Base-by-base conservation (phyloP, 2,888 invertebrate genomes). In the Galerucella nymphaeae region DNA sequence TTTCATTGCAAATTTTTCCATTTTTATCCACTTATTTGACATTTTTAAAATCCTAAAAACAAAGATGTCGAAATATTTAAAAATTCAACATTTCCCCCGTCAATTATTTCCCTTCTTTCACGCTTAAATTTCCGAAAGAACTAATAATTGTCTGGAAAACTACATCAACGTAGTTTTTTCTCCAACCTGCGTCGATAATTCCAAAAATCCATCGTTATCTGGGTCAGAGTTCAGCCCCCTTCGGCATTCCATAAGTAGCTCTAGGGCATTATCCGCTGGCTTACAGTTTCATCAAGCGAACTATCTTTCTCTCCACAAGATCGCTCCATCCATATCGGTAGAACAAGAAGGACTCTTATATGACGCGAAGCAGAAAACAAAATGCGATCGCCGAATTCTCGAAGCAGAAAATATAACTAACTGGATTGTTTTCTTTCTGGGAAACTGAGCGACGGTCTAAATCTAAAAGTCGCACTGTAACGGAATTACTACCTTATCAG, bases 381-480 rank as follows among this genome's bases (percentile, higher is more conserved):
- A 67, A 67, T 59, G 61, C 50, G 38, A 67, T 67, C 55, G 63
- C 20, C 48, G 63, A 42, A 63, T 58, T 63, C 18, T 18, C 18
- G 45, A 57, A 53, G 70, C 63, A 45, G 42, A 61, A 55, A 70
- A 70, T 57, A 63, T 45, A 67, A 67, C 50, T 45, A 67, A 67
- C 50, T 23, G 58, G 50, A 59, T 67, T 41, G 63, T 11, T 55
- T 20, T 57, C 57, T 18, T 16, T 23, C 14, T 63, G 63, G 69
- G 16, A 38, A 63, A 41, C 62, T n/a, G 57, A 63, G 38, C 14
- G 59, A 77, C 76, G 77, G 76, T 3, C 58, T 66, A 77, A 23
- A 23, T 78, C 75, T 48, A 66, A 70, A 74, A 78, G 74, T 78
- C 76, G 76, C 74, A 77, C 75, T 79, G 78, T 79, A 80, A 79